These are phyloP conservation scores for Drosophila siamana DNA, from an alignment of 2,888 invertebrate species.

Conservation along the genomic window DNA sequence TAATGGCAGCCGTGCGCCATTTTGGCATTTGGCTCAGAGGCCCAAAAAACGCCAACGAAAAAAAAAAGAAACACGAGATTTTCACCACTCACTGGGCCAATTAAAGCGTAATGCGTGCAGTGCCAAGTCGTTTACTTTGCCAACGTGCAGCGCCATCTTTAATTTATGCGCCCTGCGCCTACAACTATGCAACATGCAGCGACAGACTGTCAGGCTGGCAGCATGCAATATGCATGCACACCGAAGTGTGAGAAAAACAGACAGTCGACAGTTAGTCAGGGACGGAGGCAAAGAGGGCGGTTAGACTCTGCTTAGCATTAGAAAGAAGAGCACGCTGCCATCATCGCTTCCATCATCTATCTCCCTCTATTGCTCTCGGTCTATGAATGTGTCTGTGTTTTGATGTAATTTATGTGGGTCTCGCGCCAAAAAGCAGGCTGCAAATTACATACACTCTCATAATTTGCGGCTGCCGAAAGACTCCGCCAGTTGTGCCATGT, in stretches of 20 bases:
- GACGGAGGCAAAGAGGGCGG: neutral
- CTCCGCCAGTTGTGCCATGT: conserved; percentile 12
- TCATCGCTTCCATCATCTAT: too few relatives aligned
- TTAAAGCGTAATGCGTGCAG: conserved; percentile 50
- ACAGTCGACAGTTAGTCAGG: neutral
- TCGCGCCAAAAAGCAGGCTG: conserved; percentile 48
- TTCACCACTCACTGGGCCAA: conserved; percentile 50
- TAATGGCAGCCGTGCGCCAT: conserved; percentile 66
- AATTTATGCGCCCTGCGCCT: conserved; percentile 62
- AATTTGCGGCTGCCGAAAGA: conserved; percentile 38
- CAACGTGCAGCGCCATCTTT: conserved; percentile 50
- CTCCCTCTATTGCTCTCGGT: conserved; percentile 5
- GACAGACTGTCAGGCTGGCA: neutral
- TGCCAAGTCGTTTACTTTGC: conserved; percentile 56
- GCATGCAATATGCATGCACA: conserved; percentile 47
- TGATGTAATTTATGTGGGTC: conserved; percentile 57
- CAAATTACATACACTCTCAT: conserved; percentile 57
- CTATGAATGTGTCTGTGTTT: conserved; percentile 18
- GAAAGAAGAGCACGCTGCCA: conserved; percentile 12
- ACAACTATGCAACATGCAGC: conserved; percentile 36
- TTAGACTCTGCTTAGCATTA: conserved; percentile 35
- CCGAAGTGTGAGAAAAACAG: conserved; percentile 25
- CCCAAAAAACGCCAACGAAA: neutral
- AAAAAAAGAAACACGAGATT: conserved; percentile 34
- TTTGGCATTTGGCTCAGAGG: conserved; percentile 29